These are phyloP conservation scores for Melanostoma scalare DNA, from an alignment of 2,888 invertebrate species.

Conservation along the genomic window DNA sequence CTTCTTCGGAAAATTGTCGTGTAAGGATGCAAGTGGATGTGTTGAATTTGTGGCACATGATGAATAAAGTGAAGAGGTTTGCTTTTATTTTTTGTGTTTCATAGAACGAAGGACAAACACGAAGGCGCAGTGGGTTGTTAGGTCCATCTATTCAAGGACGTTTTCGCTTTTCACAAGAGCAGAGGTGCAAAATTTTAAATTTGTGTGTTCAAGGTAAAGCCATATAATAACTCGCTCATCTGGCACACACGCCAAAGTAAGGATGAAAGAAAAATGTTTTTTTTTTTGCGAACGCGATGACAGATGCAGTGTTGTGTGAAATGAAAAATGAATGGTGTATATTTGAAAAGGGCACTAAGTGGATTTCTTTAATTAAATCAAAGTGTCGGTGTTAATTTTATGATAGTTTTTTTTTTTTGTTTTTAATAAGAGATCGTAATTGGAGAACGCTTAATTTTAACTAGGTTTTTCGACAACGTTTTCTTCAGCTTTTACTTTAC, in stretches of 20 bases:
- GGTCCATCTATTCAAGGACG: constrained; percentile 52
- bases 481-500: too few relatives aligned
- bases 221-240: constrained; percentile 6
- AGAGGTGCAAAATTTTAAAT: constrained; percentile 32
- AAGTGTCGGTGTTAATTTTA: constrained; percentile 17
- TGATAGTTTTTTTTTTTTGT: neutral
- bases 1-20: constrained; percentile 2
- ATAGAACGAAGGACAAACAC: constrained; percentile 43
- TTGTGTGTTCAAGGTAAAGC: constrained; percentile 25
- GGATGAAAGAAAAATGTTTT: constrained; percentile 14
- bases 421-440: too few relatives aligned
- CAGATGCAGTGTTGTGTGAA: constrained; percentile 24
- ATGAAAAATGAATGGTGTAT: constrained; percentile 14
- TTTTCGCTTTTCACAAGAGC: neutral
- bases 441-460: too few relatives aligned
- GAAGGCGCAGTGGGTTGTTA: constrained; percentile 29
- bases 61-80: constrained; percentile 31
- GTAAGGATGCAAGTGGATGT: neutral
- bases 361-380: constrained; percentile 6
- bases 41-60: constrained; percentile 1
- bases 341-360: constrained; percentile 16
- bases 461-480: too few relatives aligned
- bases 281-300: constrained; percentile 20
- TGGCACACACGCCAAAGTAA: constrained; percentile 10
- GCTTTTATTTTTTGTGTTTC: constrained; percentile 18